A percentile compares a stretch with the other conserved stretches of the same genome.
These are phyloP conservation scores for Drosophila rufa DNA, from an alignment of 1,140 invertebrate genomes.

Conservation along the genomic window DNA sequence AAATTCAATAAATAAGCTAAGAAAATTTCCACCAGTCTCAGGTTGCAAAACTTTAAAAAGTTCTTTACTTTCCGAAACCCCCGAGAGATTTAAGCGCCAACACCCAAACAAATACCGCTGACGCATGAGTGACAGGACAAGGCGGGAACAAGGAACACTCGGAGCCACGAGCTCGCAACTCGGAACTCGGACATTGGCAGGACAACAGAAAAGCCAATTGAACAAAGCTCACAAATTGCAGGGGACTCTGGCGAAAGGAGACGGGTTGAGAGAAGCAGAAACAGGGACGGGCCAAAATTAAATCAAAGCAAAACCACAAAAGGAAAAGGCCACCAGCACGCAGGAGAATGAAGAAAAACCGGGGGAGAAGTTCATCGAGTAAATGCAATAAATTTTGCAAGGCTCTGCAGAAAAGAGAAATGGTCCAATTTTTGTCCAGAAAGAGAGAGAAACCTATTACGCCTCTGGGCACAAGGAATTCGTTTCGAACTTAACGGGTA, in stretches of 20 bases:
- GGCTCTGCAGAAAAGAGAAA: slow-evolving; percentile 11
- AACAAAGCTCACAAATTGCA: slow-evolving; percentile 79
- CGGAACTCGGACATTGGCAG: slow-evolving; percentile 18
- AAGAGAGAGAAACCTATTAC: slow-evolving; percentile 46
- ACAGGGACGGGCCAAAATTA: slow-evolving; percentile 59
- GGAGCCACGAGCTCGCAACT: neutral
- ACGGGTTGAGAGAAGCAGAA: slow-evolving; percentile 5
- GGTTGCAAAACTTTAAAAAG: slow-evolving; percentile 29
- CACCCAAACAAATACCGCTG: slow-evolving; percentile 54
- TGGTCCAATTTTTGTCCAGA: slow-evolving; percentile 5
- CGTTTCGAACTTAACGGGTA: slow-evolving; percentile 53
- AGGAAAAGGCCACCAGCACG: slow-evolving; percentile 27
- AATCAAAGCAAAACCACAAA: slow-evolving; percentile 78
- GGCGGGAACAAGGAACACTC: slow-evolving; percentile 32
- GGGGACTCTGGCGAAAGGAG: slow-evolving; percentile 13
- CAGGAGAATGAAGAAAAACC: slow-evolving; percentile 26
- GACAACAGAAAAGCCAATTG: slow-evolving; percentile 67
- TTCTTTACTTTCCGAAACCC: slow-evolving; percentile 30
- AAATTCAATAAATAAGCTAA: neutral
- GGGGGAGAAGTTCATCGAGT: slow-evolving; percentile 34
- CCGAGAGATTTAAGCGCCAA: slow-evolving; percentile 42
- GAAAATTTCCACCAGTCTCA: neutral
- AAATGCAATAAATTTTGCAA: slow-evolving; percentile 71
- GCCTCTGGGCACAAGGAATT: slow-evolving; percentile 26
- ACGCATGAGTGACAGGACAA: slow-evolving; percentile 60